These are phyloP conservation scores for Macrosteles quadrilineatus DNA, from an alignment of 1,140 invertebrate species.

Conservation along the genomic window DNA sequence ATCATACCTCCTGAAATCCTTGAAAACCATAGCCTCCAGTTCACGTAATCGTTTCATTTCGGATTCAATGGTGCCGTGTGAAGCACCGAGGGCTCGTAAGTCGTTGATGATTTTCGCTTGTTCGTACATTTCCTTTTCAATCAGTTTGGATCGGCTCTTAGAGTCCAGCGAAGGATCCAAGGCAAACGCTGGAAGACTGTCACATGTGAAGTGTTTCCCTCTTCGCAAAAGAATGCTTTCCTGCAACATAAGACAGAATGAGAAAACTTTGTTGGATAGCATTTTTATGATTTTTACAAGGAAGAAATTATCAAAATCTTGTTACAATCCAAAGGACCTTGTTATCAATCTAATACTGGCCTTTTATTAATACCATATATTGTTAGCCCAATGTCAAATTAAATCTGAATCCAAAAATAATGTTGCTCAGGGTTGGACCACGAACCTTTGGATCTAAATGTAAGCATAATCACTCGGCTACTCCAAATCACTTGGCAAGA, in stretches of 20 bases:
- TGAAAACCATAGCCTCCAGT: constrained; percentile 88
- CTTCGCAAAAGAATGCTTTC: constrained; percentile 67
- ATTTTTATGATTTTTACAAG: too few species aligned
- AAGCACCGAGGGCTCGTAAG: constrained; percentile 83
- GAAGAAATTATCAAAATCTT: too few species aligned
- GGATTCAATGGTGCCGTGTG: constrained; percentile 86
- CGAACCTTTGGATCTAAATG: too few species aligned
- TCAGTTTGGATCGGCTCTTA: constrained; percentile 86
- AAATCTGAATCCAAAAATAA: too few species aligned
- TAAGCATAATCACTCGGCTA: too few species aligned
- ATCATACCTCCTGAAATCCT: constrained; percentile 72
- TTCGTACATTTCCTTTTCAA: constrained; percentile 97
- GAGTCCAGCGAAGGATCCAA: constrained; percentile 85
- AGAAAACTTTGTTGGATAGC: not conserved
- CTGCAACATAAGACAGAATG: constrained; percentile 49
- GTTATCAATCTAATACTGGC: too few species aligned
- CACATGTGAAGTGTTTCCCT: constrained; percentile 61
- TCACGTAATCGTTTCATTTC: constrained; percentile 90
- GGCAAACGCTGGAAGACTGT: constrained; percentile 79
- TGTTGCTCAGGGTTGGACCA: too few species aligned
- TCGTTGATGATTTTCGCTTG: constrained; percentile 94
- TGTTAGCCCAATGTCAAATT: too few species aligned
- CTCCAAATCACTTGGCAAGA: too few species aligned
- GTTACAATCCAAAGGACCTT: too few species aligned
- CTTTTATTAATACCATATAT: too few species aligned